Conservation (phyloP, 2,797 vertebrate species). For the Trichosurus vulpecula region DNA sequence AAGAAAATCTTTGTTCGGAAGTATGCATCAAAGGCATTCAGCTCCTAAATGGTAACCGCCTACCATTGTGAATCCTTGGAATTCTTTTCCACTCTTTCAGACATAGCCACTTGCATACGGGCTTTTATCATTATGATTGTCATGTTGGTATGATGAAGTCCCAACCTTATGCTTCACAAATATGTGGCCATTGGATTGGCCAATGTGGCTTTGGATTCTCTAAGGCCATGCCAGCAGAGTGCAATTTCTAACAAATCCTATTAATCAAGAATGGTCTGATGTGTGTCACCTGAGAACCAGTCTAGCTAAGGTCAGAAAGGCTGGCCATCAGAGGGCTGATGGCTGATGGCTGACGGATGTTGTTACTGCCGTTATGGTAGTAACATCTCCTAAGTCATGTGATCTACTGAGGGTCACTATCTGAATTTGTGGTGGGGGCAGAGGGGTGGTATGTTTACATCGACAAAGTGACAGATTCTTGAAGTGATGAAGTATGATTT, state of each 20-base stretch:
- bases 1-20: background rate
- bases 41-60: background rate
- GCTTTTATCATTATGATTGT: background rate
- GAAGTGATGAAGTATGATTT: background rate
- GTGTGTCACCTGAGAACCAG: background rate
- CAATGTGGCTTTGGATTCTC: no score
- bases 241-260: background rate
- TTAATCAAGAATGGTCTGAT: background rate
- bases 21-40: background rate
- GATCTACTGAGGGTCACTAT: background rate
- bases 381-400: background rate
- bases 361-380: background rate
- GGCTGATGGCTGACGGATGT: background rate
- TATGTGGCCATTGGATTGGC: no score
- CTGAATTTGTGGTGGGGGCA: no score
- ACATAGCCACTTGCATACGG: background rate
- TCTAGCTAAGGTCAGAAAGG: background rate
- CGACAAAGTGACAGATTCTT: no score
- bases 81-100: background rate
- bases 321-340: background rate
- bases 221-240: no score
- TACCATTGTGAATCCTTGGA: background rate
- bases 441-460: no score
- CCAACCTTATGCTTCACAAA: no score
- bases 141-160: background rate